phyloP scores from a whole-genome alignment of 1,140 invertebrate species.

The Temnothorax longispinosus region DNA sequence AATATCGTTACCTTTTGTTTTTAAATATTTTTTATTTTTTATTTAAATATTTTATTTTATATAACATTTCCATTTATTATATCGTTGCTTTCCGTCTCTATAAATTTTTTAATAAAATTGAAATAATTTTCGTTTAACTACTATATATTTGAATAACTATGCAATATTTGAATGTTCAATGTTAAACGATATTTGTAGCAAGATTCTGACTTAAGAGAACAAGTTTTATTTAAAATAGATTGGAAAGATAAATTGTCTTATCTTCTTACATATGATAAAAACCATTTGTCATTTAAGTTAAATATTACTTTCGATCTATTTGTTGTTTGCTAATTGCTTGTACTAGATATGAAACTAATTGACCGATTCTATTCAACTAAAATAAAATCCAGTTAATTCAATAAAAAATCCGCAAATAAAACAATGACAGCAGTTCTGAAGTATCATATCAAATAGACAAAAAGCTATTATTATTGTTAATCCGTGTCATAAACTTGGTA shows the following conservation, averaged over 20 bases:
- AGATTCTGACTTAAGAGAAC: neutral
- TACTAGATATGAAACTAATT: neutral
- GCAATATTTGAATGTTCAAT: neutral
- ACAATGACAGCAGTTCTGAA: neutral
- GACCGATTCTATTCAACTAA: neutral
- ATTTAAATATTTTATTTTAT: neutral
- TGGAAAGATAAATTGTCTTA: neutral
- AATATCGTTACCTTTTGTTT: neutral
- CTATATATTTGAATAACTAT: neutral
- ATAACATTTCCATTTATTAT: neutral
- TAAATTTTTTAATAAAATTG: neutral
- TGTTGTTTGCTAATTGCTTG: neutral
- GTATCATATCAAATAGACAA: no score
- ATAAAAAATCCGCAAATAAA: neutral
- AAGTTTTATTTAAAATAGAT: neutral
- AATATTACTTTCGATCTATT: neutral
- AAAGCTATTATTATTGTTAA: neutral
- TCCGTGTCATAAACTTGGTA: neutral
- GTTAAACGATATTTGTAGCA: neutral
- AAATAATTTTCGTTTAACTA: neutral
- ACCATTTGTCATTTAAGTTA: neutral
- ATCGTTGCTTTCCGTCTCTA: neutral
- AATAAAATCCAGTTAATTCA: conserved; percentile 6
- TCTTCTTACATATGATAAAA: neutral
- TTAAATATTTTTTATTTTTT: neutral